Evolutionary conservation across 1,140 invertebrate species (phyloP).

Genomic region (Rhagoletis pomonella): DNA sequence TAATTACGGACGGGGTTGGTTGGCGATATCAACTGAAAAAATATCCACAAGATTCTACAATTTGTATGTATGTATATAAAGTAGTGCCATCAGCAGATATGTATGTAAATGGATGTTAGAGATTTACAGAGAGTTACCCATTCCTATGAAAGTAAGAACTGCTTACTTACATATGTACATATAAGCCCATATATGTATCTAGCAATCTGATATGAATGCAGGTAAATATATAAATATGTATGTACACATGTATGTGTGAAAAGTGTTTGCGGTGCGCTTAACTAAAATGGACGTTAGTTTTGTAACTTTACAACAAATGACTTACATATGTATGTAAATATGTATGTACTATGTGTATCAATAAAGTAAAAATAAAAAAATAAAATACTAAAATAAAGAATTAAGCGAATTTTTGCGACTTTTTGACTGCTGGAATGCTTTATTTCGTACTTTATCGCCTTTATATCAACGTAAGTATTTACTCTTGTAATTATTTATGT

Average conservation of each 20-base stretch:
- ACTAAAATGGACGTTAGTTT: slow-evolving; percentile 45
- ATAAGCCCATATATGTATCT: neutral
- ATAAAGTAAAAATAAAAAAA: neutral
- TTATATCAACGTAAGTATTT: neutral
- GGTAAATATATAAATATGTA: neutral
- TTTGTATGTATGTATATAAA: neutral
- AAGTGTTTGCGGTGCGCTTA: neutral
- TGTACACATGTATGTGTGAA: neutral
- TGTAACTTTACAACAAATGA: slow-evolving; percentile 43
- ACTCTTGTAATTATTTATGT: neutral
- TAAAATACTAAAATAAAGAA: too few relatives aligned
- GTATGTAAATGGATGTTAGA: neutral
- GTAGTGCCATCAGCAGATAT: neutral
- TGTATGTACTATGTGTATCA: neutral
- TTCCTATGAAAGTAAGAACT: neutral
- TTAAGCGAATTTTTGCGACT: neutral
- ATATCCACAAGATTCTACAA: neutral
- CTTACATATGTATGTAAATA: neutral
- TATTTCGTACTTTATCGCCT: neutral
- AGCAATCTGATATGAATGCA: neutral
- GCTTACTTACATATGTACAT: neutral
- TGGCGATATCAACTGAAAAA: neutral
- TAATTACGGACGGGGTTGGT: slow-evolving; percentile 3
- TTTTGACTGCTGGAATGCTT: slow-evolving; percentile 22
- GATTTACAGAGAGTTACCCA: neutral